These are phyloP conservation scores for Cololabis saira DNA, from an alignment of 2,113 vertebrate species.

Conservation along the genomic window DNA sequence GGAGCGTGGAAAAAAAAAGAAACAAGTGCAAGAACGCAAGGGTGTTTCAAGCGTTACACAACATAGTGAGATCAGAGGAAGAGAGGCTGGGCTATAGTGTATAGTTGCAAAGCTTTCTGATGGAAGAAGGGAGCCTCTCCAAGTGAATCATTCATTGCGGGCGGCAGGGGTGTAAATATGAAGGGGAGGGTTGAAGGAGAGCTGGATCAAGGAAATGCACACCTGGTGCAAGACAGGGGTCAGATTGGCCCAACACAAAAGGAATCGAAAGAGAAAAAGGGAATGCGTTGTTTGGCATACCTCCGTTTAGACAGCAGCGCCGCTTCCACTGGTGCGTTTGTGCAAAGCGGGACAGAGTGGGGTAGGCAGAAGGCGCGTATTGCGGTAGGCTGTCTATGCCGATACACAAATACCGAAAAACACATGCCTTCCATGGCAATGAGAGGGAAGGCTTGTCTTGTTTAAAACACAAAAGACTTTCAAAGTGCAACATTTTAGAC, in stretches of 20 bases:
- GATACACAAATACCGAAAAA: slow-evolving; percentile 47
- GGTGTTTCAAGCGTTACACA: slow-evolving; percentile 85
- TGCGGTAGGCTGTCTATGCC: slow-evolving; percentile 61
- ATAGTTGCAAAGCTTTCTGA: slow-evolving; percentile 73
- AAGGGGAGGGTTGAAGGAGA: slow-evolving; percentile 72
- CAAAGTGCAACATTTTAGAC: slow-evolving; percentile 67
- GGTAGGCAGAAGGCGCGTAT: slow-evolving; percentile 67
- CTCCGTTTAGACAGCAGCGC: slow-evolving; percentile 62
- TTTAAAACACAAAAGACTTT: slow-evolving; percentile 52
- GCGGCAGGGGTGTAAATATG: slow-evolving; percentile 76
- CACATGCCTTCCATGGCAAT: slow-evolving; percentile 67
- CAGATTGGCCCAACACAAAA: slow-evolving; percentile 70
- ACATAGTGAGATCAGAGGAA: slow-evolving; percentile 82
- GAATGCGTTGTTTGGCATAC: slow-evolving; percentile 65
- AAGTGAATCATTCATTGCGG: slow-evolving; percentile 82
- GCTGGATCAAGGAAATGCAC: slow-evolving; percentile 74
- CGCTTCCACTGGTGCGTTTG: slow-evolving; percentile 37
- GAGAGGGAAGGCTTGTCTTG: slow-evolving; percentile 57
- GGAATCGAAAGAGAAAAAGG: slow-evolving; percentile 54
- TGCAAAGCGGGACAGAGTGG: slow-evolving; percentile 48
- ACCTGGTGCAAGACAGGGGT: slow-evolving; percentile 79
- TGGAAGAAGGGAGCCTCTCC: slow-evolving; percentile 74
- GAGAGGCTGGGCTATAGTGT: slow-evolving; percentile 72
- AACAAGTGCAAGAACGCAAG: slow-evolving; percentile 76
- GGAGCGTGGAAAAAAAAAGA: slow-evolving; percentile 67